Conservation (phyloP, 2,797 vertebrate species). For the Hypotaenidia okinawae region DNA sequence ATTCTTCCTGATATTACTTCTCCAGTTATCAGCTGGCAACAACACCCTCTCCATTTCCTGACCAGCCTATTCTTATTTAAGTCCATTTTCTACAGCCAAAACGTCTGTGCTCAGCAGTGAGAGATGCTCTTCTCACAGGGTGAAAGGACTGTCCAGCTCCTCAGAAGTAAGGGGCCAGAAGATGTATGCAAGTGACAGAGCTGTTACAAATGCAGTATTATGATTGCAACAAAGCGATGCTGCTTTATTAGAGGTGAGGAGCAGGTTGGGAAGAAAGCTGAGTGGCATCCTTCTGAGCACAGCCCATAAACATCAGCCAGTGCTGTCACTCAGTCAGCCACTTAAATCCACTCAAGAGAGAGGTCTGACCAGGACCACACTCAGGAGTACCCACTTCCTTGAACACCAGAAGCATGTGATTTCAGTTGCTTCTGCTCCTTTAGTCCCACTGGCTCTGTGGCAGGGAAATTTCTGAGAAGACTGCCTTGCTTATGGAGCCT, state of each 20-base stretch:
- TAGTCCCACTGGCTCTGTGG: background rate
- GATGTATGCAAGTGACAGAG: background rate
- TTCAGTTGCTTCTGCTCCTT: background rate
- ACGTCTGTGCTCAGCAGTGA: background rate
- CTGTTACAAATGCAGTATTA: background rate
- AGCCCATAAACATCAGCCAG: background rate
- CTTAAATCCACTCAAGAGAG: background rate
- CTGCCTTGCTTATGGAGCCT: background rate
- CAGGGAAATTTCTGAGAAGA: slow-evolving; percentile 36
- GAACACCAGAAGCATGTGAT: background rate
- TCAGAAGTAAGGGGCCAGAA: background rate
- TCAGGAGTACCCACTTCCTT: background rate
- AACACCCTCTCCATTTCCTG: slow-evolving; percentile 28
- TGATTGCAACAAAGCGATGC: background rate
- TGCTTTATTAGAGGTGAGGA: background rate
- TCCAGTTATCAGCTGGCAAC: slow-evolving; percentile 47
- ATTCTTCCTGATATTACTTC: slow-evolving; percentile 53
- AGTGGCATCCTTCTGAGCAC: background rate
- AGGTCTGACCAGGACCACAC: background rate
- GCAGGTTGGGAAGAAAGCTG: background rate
- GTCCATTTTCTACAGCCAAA: background rate
- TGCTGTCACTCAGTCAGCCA: background rate
- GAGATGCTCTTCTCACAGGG: background rate
- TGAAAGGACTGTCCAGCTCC: rapidly evolving
- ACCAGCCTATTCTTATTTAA: slow-evolving; percentile 36